Percentiles rank a stretch among this genome's conserved stretches.
Conservation (phyloP, 2,113 vertebrate species). For the Malurus melanocephalus region DNA sequence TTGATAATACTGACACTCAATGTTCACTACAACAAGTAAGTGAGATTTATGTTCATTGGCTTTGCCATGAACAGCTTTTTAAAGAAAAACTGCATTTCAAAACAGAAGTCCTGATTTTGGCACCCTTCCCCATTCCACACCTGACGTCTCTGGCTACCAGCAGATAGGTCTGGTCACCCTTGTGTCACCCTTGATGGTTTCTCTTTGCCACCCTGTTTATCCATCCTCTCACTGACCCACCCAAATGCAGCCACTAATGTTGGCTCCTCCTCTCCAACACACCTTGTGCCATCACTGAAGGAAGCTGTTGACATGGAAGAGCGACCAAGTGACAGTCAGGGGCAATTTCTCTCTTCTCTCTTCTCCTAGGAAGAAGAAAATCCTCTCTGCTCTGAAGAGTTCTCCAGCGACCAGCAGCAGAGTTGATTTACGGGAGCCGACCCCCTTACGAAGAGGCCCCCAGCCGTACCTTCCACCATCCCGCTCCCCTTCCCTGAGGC, state of each 20-base stretch:
- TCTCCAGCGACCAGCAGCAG: slow-evolving; percentile 59
- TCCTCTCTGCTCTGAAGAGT: slow-evolving; percentile 76
- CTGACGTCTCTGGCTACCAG: not conserved
- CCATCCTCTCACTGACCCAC: not conserved
- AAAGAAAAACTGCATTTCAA: not conserved
- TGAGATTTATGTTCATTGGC: not conserved
- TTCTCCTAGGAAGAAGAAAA: slow-evolving; percentile 74
- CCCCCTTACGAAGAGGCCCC: not conserved
- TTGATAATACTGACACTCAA: slow-evolving; percentile 80
- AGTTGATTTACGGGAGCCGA: not conserved
- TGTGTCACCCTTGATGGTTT: not conserved
- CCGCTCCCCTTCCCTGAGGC: slow-evolving; percentile 70
- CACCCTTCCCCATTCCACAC: not conserved
- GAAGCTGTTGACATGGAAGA: not conserved
- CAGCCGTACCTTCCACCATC: slow-evolving; percentile 27
- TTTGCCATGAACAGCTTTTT: not conserved
- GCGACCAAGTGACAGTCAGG: not conserved
- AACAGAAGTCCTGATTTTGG: not conserved
- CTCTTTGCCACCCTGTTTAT: not conserved
- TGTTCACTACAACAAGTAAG: slow-evolving; percentile 83
- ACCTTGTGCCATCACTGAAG: not conserved
- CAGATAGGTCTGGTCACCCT: not conserved
- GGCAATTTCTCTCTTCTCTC: not conserved
- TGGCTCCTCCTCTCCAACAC: not conserved
- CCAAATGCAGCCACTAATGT: not conserved